These are phyloP conservation scores for Rhinichthys klamathensis DNA, from an alignment of 2,113 vertebrate genomes.

Conservation along the genomic window DNA sequence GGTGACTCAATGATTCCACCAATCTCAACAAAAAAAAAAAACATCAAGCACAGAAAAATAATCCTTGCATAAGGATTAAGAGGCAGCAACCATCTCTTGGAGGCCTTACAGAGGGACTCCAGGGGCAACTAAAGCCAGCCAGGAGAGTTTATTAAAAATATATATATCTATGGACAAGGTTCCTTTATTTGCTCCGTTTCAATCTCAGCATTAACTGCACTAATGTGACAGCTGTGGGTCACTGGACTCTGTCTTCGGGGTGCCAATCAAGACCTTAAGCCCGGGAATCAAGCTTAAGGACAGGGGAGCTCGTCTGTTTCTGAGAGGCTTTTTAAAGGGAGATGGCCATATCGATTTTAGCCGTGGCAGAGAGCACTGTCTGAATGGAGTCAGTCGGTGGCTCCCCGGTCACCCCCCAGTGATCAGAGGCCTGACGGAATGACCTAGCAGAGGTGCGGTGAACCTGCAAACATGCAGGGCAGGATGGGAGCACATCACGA, in stretches of 20 bases:
- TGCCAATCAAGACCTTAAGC: constrained; percentile 80
- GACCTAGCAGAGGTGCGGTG: constrained; percentile 75
- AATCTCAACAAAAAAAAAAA: constrained; percentile 52
- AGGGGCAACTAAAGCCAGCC: constrained; percentile 33
- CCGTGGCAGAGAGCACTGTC: constrained; percentile 56
- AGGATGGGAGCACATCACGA: constrained; percentile 73
- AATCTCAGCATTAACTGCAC: constrained; percentile 71
- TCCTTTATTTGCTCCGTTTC: constrained; percentile 81
- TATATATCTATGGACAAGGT: constrained; percentile 67
- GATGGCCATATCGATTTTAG: constrained; percentile 79
- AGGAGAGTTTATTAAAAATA: constrained; percentile 75
- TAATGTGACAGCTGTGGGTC: constrained; percentile 84
- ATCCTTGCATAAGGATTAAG: constrained; percentile 64
- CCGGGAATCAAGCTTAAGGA: constrained; percentile 76
- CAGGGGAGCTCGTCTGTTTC: constrained; percentile 71
- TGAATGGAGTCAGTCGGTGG: constrained; percentile 65
- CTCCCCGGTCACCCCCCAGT: constrained; percentile 73
- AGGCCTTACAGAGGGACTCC: neutral
- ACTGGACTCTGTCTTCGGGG: constrained; percentile 68
- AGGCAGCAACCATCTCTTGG: constrained; percentile 8
- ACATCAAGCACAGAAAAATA: constrained; percentile 52
- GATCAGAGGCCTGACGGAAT: constrained; percentile 75
- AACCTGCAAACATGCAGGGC: constrained; percentile 80
- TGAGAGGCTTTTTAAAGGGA: constrained; percentile 79
- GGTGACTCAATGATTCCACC: constrained; percentile 78